phyloP scores from a whole-genome alignment of 1,140 invertebrate species.

The Melipona quadrifasciata region DNA sequence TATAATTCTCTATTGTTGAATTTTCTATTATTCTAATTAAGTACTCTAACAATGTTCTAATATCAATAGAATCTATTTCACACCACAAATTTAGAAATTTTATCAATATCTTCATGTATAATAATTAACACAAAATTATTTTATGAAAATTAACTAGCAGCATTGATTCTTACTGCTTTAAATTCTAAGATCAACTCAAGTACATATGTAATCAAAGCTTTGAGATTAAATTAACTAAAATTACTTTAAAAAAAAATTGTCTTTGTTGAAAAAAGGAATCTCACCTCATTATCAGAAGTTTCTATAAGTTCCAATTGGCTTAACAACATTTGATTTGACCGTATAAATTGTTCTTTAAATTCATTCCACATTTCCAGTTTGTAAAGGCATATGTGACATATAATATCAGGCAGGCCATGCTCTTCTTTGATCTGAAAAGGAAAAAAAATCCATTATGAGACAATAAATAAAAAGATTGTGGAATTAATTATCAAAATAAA shows the following conservation, averaged over 20 bases:
- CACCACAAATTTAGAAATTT: not conserved
- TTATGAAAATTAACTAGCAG: no score
- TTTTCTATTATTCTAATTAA: no score
- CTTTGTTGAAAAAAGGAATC: conserved; percentile 8
- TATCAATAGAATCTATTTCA: not conserved
- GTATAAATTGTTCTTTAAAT: conserved; percentile 75
- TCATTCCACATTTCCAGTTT: conserved; percentile 78
- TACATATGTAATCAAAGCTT: not conserved
- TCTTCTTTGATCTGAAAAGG: conserved; percentile 70
- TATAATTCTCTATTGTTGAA: not conserved
- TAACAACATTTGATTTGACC: conserved; percentile 70
- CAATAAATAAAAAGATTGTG: not conserved
- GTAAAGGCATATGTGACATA: conserved; percentile 78
- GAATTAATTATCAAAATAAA: not conserved
- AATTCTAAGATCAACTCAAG: not conserved
- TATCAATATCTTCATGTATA: not conserved
- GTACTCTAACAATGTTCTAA: no score
- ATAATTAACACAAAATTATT: not conserved
- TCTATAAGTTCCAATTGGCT: conserved; percentile 70
- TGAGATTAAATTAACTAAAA: not conserved
- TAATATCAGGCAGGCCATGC: conserved; percentile 69
- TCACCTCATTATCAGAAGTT: conserved; percentile 65
- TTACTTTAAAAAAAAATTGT: not conserved
- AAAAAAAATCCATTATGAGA: not conserved
- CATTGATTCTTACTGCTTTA: not conserved